Conservation (phyloP, 2,797 vertebrate genomes). For the Hippocampus kuda region DNA sequence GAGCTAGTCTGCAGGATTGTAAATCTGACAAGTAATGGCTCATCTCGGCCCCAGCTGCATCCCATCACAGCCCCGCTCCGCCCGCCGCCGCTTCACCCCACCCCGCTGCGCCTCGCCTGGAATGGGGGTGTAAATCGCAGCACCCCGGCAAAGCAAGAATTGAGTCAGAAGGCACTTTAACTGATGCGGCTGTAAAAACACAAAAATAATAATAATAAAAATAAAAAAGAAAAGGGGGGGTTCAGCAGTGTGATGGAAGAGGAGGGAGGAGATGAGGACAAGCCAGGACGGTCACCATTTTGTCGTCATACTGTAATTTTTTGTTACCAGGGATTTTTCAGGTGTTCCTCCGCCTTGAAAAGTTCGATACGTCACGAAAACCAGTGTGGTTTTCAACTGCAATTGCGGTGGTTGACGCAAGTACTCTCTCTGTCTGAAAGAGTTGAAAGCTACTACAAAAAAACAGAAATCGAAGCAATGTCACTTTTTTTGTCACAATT, state of each 20-base stretch:
- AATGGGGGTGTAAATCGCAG: slow-evolving; percentile 55
- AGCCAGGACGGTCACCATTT: background rate
- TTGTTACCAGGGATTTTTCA: background rate
- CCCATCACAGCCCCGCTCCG: background rate
- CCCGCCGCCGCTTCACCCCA: slow-evolving; percentile 13
- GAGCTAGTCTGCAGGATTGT: slow-evolving; percentile 44
- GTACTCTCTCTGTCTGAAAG: background rate
- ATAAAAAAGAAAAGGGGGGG: slow-evolving; percentile 26
- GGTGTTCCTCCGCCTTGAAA: background rate
- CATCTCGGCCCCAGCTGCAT: slow-evolving; percentile 30
- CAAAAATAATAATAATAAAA: slow-evolving; percentile 43
- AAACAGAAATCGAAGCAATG: background rate
- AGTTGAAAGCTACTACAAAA: background rate
- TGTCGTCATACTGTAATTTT: background rate
- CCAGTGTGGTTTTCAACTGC: background rate
- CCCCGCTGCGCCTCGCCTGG: slow-evolving; percentile 25
- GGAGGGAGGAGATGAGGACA: slow-evolving; percentile 4
- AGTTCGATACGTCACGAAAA: background rate
- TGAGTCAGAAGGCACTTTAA: slow-evolving; percentile 47
- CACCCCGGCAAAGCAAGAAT: slow-evolving; percentile 44
- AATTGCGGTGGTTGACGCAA: background rate
- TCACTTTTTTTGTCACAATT: no score
- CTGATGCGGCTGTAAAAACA: slow-evolving; percentile 50
- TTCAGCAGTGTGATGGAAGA: slow-evolving; percentile 16
- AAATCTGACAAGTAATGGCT: slow-evolving; percentile 53